Base-by-base conservation (phyloP, 2,888 invertebrate genomes). In the Pollenia angustigena region DNA sequence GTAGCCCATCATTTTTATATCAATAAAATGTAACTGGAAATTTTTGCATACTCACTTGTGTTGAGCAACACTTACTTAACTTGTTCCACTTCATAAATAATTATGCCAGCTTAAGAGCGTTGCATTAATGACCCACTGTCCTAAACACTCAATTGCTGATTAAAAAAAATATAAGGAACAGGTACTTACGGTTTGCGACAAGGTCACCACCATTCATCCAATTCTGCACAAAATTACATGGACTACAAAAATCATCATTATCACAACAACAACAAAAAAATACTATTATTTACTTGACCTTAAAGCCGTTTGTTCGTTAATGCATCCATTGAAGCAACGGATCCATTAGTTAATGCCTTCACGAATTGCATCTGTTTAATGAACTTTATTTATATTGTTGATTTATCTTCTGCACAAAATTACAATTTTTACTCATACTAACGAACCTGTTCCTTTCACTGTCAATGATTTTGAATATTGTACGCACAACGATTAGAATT, bases 361-460 rank as follows among this genome's bases (percentile, higher is more conserved):
- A 23, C 48, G 69, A 52, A 75, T 66, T 75, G 64, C 81, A 56
- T 76, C 71, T 82, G 66, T 40, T 58, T 40, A 7, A 4, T 72
- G 14, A n/a, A 54, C 18, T 54, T 46, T 62, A 23, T 23, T 18
- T 23, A 40, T 32, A 32, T 32, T 54, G 44, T 69, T 60, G 1
- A 14, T 14, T 32, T n/a, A 58, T 58, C 12, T 16, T 42, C 48
- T 76, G 66, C 69, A 42, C 52, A 54, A 9, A 62, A 18, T 44
- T 0, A 42, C 46, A 1, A 2, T 74, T 42, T 54, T 69, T 52
- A 14, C 2, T 2, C 12, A 56, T 42, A 48, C 16, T 54, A 62
- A 56, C 54, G 75, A 87, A 88, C 88, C 87, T 75, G 87, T 84
- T 88, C 81, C 85, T 84, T 79, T 85, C 85, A 85, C 86, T 80